These are phyloP conservation scores for Lepidothrix coronata DNA, from an alignment of 2,113 vertebrate species.

Conservation along the genomic window DNA sequence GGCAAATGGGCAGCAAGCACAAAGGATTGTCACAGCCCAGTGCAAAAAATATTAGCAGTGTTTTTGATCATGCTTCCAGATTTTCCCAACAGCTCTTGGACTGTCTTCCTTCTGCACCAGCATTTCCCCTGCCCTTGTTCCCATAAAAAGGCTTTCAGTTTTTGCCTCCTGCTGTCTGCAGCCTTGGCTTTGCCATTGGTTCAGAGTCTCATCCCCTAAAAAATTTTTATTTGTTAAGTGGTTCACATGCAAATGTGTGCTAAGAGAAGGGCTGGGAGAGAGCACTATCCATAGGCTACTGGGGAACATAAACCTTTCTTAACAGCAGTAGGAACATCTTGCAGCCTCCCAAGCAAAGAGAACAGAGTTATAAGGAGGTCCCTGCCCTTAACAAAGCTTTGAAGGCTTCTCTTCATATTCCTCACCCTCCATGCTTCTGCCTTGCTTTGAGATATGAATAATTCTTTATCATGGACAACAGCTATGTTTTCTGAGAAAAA, in stretches of 20 bases:
- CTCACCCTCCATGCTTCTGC: neutral
- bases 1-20: neutral
- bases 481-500: neutral
- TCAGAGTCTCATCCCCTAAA: neutral
- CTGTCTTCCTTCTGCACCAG: neutral
- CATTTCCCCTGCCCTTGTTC: neutral
- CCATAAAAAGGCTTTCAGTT: neutral
- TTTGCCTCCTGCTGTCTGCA: neutral
- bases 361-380: neutral
- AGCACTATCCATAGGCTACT: neutral
- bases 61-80: neutral
- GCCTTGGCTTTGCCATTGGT: neutral
- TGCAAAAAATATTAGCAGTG: neutral
- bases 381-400: neutral
- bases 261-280: neutral
- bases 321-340: neutral
- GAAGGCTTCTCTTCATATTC: neutral
- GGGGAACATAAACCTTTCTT: neutral
- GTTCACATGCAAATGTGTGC: neutral
- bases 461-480: neutral
- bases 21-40: neutral
- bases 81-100: neutral
- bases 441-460: neutral
- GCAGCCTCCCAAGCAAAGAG: neutral
- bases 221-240: neutral